These are phyloP conservation scores for Struthidea cinerea DNA, from an alignment of 2,113 vertebrate genomes.

Conservation along the genomic window DNA sequence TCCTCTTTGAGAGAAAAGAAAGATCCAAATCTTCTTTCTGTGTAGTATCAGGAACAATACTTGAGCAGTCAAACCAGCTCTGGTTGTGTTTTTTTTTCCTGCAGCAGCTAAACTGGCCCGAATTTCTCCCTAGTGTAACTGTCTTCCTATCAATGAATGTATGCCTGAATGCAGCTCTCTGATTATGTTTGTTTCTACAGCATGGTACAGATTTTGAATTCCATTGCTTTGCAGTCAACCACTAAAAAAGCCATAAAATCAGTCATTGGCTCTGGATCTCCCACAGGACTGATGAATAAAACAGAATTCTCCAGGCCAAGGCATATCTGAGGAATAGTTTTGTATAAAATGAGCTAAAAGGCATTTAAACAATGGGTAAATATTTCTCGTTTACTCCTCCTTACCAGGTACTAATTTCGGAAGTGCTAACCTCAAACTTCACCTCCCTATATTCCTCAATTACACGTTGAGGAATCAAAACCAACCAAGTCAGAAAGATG, in stretches of 20 bases:
- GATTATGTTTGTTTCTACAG: not conserved
- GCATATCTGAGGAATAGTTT: not conserved
- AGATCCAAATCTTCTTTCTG: not conserved
- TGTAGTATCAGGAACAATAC: not conserved
- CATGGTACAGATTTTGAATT: not conserved
- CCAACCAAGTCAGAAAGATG: not conserved
- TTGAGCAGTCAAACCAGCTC: not conserved
- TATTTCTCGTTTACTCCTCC: not conserved
- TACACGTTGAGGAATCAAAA: not conserved
- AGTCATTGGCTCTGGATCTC: not conserved
- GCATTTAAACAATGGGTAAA: not conserved
- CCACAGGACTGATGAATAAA: not conserved
- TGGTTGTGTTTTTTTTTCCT: not conserved
- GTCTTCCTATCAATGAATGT: not conserved
- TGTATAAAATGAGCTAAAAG: constrained; percentile 1
- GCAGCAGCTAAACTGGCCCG: not conserved
- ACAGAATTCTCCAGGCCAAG: not conserved
- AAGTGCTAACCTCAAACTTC: not conserved
- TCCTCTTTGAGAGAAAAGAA: not conserved
- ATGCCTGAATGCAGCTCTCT: not conserved
- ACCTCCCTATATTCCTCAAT: not conserved
- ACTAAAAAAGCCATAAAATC: not conserved
- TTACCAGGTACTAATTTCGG: not conserved
- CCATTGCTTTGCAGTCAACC: not conserved
- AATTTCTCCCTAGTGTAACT: not conserved